Base-by-base conservation (phyloP, 2,113 vertebrate genomes). In the Mastomys coucha region DNA sequence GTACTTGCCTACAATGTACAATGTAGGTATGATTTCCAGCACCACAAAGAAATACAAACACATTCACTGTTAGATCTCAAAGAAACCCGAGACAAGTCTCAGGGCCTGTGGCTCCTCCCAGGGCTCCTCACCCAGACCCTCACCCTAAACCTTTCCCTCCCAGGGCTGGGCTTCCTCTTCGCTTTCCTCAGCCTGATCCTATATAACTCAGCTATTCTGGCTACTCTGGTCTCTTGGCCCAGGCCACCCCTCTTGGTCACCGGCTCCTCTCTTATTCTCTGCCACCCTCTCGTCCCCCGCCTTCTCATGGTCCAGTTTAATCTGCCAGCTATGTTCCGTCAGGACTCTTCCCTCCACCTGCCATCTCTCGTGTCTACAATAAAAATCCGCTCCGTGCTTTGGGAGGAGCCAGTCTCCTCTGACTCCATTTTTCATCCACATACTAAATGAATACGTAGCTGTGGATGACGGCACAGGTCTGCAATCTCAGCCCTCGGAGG, bases 81-180 rank as follows among this genome's bases (percentile, higher is more conserved):
- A 11, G 19, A 80, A 81, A 39, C 53, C 36, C 26, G 53, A 22
- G 80, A 82, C 78, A 80, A 81, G 19, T n/a, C 53, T 80, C 51
- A 39, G 20, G 24, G 39, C 80, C 53, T 39, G 78, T 26, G 31
- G 77, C 31, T 53, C 75, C 24, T 51, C 76, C 49, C 53, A 39
- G 53, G 12, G 26, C n/a, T 39, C 36, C 20, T 16, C 13, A 24
- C 56, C 22, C 20, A 1, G 1, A 5, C 20, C 20, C 80, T 10
- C n/a, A 60, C 12, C n/a, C 22, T 28, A 39, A 39, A 14, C 12
- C 13, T 39, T 9, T 28, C 56, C 56, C 36, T 17, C 80, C 53
- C 24, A 82, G 56, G 11, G 12, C 56, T 60, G 1, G 56, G 36
- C 53, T 60, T 60, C 0, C 1, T 0, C 22, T 28, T 26, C 0